Evolutionary conservation across 2,888 invertebrate genomes (phyloP), one percentile per base, ranked within the genome.

Genomic region (Chloroclystis v-ata): DNA sequence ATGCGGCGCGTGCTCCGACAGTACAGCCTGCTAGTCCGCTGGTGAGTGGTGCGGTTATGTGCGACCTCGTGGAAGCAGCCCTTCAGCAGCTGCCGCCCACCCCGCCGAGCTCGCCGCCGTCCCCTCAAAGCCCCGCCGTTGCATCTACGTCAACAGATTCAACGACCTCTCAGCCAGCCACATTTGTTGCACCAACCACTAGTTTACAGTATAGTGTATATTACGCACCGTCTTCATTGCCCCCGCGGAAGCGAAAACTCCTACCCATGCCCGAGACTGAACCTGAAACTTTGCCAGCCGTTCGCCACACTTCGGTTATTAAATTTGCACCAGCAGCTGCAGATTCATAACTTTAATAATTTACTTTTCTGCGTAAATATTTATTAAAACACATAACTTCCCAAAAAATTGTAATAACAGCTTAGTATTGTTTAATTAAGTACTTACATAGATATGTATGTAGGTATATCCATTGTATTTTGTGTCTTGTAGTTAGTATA

Each of bases 161-260:
- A 50, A 14, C 52, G 8, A 46, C 55, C 0, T 67, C 51, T 50
- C 65, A 65, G 30, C 89, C 66, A 72, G 47, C 86, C 89, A 71
- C 72, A 3, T 59, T 68, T 72, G 44, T 45, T 33, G 14, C 32
- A 4, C 89, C 57, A 74, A 90, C 75, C 2, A 60, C 72, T 16
- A 65, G 62, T 41, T 59, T 77, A 40, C 78, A 79, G 43, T 75
- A 72, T 48, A 77, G 73, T 10, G 42, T 46, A 12, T 50, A 47
- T 32, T 66, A 79, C 37, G 81, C 76, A 28, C 77, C 75, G 32
- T 82, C 82, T 1, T 93, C 92, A 48, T 78, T 95, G 56, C 95
- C 95, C 3, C 91, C 93, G 3, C 89, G 95, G 49, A 96, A 95
- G 77, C 90, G 95, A 50, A 95, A 94, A 76, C 91, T 94, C 29